phyloP scores from a whole-genome alignment of 2,888 invertebrate genomes.

The Lamellibrachia columna region DNA sequence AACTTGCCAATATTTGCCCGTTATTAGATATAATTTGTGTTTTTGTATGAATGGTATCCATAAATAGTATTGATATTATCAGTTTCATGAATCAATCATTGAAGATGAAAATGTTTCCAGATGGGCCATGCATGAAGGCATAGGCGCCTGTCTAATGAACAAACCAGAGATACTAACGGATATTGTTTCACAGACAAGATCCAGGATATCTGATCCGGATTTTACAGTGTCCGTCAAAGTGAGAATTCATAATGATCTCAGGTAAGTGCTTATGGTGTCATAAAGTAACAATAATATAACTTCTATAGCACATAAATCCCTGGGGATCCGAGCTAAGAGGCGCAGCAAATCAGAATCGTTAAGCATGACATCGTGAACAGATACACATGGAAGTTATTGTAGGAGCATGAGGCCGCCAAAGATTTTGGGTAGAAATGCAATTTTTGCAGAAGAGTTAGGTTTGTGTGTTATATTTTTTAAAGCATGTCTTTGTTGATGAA shows the following conservation, averaged over 20 bases:
- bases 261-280: slow-evolving; percentile 57
- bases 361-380: too few relatives aligned
- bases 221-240: slow-evolving; percentile 94
- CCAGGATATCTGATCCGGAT: slow-evolving; percentile 73
- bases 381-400: too few relatives aligned
- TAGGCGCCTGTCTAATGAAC: slow-evolving; percentile 84
- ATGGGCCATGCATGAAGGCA: slow-evolving; percentile 92
- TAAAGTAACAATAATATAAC: not conserved
- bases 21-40: not conserved
- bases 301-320: not conserved
- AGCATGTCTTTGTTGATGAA: too few relatives aligned
- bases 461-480: too few relatives aligned
- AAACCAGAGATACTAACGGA: slow-evolving; percentile 86
- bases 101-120: slow-evolving; percentile 43
- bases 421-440: too few relatives aligned
- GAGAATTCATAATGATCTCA: slow-evolving; percentile 78
- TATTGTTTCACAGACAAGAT: slow-evolving; percentile 80
- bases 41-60: not conserved
- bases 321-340: too few relatives aligned
- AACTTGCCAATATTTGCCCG: not conserved
- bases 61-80: not conserved
- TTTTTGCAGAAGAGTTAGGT: too few relatives aligned
- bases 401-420: too few relatives aligned
- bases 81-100: not conserved
- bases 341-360: too few relatives aligned